These are phyloP conservation scores for Aelia acuminata DNA, from an alignment of 2,888 invertebrate species.

Conservation along the genomic window DNA sequence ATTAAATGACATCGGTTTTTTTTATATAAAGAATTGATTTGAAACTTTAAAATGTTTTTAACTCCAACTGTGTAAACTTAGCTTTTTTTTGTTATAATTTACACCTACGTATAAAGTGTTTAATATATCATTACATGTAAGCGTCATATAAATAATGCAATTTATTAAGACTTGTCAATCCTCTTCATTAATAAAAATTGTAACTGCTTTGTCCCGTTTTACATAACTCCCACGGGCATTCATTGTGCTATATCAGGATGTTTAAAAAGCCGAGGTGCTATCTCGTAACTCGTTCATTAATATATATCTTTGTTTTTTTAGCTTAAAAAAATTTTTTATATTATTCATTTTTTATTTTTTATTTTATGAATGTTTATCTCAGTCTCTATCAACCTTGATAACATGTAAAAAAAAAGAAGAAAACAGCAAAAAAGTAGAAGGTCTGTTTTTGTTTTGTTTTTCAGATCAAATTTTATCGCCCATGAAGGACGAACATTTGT, in stretches of 20 bases:
- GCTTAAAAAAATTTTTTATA: background rate
- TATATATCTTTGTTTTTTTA: background rate
- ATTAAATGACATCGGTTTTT: too few species aligned
- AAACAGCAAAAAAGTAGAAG: background rate
- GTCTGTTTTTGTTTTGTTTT: background rate
- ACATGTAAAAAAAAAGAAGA: background rate
- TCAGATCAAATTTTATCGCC: background rate
- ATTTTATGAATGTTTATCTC: background rate
- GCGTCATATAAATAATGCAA: background rate
- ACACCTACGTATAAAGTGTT: too few species aligned
- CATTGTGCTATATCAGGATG: background rate
- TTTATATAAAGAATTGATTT: too few species aligned
- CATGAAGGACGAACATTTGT: background rate
- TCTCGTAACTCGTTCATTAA: background rate
- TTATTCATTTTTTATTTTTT: too few species aligned
- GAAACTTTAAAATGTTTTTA: too few species aligned
- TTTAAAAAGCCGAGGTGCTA: background rate
- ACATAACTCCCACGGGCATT: background rate
- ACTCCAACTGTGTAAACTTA: too few species aligned
- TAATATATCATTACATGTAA: too few species aligned
- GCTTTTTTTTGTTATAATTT: too few species aligned
- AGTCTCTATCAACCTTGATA: background rate
- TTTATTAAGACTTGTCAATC: background rate
- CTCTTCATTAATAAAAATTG: background rate
- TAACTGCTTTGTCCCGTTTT: background rate